Conservation (phyloP, 2,113 vertebrate species). For the Hippocampus zosterae region DNA sequence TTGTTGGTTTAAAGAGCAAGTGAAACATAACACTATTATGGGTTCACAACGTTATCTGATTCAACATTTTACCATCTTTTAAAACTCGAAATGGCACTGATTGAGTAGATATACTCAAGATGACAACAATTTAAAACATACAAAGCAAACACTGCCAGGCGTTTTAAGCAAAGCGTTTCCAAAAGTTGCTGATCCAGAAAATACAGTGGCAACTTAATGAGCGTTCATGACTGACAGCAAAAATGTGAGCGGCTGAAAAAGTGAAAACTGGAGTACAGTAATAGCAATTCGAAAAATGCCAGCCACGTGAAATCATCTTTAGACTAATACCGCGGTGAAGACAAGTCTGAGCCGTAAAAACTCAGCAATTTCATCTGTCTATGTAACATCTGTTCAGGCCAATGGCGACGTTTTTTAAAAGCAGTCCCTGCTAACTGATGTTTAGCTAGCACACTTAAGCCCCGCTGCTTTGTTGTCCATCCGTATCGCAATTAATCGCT, state of each 20-base stretch:
- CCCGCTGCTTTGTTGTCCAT: slow-evolving; percentile 35
- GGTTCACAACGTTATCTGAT: background rate
- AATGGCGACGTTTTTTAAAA: background rate
- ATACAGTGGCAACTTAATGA: background rate
- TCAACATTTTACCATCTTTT: background rate
- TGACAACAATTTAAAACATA: background rate
- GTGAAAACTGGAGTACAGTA: background rate
- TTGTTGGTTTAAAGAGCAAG: background rate
- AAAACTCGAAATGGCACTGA: background rate
- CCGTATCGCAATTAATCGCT: background rate
- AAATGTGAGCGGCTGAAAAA: background rate
- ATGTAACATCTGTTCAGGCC: background rate
- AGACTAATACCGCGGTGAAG: background rate
- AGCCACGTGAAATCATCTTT: background rate
- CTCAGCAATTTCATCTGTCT: background rate
- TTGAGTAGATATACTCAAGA: background rate
- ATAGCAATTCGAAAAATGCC: no score
- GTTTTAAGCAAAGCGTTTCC: background rate
- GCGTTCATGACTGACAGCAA: background rate
- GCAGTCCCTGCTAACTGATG: background rate
- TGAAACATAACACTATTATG: background rate
- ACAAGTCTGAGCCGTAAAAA: background rate
- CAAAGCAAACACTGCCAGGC: background rate
- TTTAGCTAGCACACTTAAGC: slow-evolving; percentile 8
- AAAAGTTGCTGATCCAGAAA: background rate